These are phyloP conservation scores for Trachelus iudaicus DNA, from an alignment of 2,888 invertebrate genomes.

Conservation along the genomic window DNA sequence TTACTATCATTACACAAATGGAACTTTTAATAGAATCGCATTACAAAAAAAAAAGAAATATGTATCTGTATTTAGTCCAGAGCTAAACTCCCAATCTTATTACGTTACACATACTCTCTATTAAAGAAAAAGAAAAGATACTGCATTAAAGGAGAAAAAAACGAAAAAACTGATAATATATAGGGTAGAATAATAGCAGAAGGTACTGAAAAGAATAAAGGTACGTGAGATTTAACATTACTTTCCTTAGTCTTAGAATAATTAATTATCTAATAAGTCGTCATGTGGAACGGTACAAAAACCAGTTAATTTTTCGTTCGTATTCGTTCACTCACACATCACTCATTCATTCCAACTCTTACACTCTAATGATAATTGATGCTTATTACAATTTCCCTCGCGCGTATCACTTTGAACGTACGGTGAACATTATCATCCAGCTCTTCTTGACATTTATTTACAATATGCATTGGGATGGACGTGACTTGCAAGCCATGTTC, in stretches of 20 bases:
- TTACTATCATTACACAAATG: not conserved
- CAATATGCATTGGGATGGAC: no score
- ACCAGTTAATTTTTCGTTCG: conserved; percentile 1
- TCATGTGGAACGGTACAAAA: conserved; percentile 36
- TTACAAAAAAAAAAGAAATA: not conserved
- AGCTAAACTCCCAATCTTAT: not conserved
- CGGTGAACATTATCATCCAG: no score
- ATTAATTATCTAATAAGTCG: conserved; percentile 15
- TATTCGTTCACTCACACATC: not conserved
- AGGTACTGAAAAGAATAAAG: not conserved
- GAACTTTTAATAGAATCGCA: not conserved
- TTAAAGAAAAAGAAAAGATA: not conserved
- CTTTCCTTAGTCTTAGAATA: conserved; percentile 6
- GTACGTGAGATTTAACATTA: conserved; percentile 7
- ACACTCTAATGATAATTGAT: not conserved
- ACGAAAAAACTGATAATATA: not conserved
- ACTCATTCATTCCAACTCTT: not conserved
- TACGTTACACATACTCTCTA: not conserved
- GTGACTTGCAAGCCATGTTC: no score
- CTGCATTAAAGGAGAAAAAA: not conserved
- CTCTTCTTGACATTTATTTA: no score
- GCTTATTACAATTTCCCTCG: not conserved
- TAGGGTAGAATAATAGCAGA: not conserved
- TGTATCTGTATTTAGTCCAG: not conserved
- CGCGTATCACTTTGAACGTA: no score